phyloP scores from a whole-genome alignment of 2,888 invertebrate species.

The Poecilobothrus nobilitatus region DNA sequence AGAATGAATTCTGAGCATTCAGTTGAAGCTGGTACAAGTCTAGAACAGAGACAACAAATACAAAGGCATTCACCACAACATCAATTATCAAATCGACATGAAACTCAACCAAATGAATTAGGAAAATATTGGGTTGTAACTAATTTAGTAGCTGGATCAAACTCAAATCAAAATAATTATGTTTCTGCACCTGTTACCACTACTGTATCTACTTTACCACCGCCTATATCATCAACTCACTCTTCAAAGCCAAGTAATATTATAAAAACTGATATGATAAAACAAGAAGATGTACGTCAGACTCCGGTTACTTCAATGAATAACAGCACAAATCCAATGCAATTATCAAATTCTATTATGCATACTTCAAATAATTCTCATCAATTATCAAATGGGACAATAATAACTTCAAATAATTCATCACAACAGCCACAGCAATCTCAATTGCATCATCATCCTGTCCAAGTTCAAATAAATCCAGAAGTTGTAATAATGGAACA shows the following conservation, averaged over 20 bases:
- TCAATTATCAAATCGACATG: not conserved
- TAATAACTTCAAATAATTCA: constrained; percentile 26
- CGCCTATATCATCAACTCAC: constrained; percentile 28
- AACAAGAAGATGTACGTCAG: constrained; percentile 26
- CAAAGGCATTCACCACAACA: not conserved
- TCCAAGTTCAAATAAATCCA: constrained; percentile 23
- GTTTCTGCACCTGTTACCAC: constrained; percentile 27
- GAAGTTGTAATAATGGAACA: constrained; percentile 19
- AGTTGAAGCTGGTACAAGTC: not conserved
- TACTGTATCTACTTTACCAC: constrained; percentile 28
- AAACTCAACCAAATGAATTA: constrained; percentile 30
- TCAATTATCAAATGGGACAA: constrained; percentile 31
- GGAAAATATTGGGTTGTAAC: constrained; percentile 80
- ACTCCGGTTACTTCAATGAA: constrained; percentile 23
- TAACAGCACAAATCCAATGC: constrained; percentile 27
- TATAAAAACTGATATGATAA: constrained; percentile 24
- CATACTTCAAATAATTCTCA: constrained; percentile 29
- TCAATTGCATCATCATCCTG: constrained; percentile 26
- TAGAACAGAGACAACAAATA: not conserved
- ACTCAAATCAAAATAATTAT: constrained; percentile 30
- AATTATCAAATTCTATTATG: constrained; percentile 32
- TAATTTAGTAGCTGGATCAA: constrained; percentile 59
- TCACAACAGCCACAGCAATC: constrained; percentile 18
- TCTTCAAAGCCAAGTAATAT: constrained; percentile 23
- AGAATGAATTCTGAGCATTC: constrained; percentile 4